Base-by-base conservation (phyloP, 92 coral and sea anemone species). In the Phymanthus crucifer region DNA sequence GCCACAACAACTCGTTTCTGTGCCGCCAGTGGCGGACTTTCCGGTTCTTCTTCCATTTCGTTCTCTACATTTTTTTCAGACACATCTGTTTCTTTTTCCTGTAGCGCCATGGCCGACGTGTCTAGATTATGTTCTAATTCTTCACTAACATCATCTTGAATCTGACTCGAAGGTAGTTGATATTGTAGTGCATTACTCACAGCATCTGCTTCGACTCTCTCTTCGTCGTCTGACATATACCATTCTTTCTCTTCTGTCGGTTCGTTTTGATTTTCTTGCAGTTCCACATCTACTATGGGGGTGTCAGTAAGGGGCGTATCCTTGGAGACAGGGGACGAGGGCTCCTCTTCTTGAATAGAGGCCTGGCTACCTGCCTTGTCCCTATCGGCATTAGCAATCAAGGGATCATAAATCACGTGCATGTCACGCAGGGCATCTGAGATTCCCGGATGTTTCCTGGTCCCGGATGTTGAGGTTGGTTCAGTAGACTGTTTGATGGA, bases 361-460 rank as follows among this genome's bases (percentile, higher is more conserved):
- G 46, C 1, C 46, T 7, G 26, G 73, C 26, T 69, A 33, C 27
- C 35, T 32, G 73, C 11, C n/a, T 13, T 40, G 6, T 32, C 21
- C 46, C 27, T 27, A 19, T 64, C 81, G 7, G 52, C 72, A 64
- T 77, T 23, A 11, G 46, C 34, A 19, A 77, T 26, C 26, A 76
- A 33, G 1, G 81, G 81, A 77, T 77, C 81, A 38, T 77, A 77
- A 23, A 77, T 46, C 21, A 77, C 54, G 38, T 82, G 79, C 67
- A 73, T 73, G 45, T 74, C 80, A 32, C 79, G 80, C 23, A 74
- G 54, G 12, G 86, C 79, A 29, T 73, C 79, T 40, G 58, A 32
- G 27, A 74, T 73, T 17, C 79, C 80, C 36, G 74, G 86, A 17
- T 43, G 80, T 64, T 82, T 82, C 35, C 29, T 45, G 29, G 35